Base-by-base conservation (phyloP, 1,140 invertebrate genomes). In the Drosophila kurseongensis region DNA sequence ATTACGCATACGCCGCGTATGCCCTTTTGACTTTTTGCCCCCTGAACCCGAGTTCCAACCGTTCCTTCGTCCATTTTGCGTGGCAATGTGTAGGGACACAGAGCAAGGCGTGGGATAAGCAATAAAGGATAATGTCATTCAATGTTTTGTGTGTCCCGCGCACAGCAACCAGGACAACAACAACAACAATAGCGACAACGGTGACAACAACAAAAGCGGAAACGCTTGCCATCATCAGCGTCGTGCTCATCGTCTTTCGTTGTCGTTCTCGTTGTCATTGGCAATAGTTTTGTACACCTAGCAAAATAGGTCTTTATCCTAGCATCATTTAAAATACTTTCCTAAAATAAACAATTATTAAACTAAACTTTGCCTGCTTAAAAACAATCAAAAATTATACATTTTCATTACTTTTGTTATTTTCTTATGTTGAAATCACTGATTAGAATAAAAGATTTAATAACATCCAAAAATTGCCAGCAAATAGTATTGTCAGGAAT, bases 111-210 rank as follows among this genome's bases (percentile, higher is more conserved):
- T 88, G 76, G 85, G 85, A 89, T 90, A 89, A 89, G 85, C 88
- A 91, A 88, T 91, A 91, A 91, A 91, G 88, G 88, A 88, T 91
- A 91, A 91, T 91, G 88, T 88, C 88, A 91, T 91, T 88, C 88
- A 86, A 88, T 90, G 80, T 78, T 88, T 86, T 86, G 83, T 86
- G 79, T 83, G 83, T 81, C 75, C 63, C 69, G 74, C 75, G 72
- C 29, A 52, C 45, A 61, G 38, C 48, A 71, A 52, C 65, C 66
- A 32, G 51, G 47, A 18, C 62, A 66, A 40, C 61, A 67, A 23
- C 18, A 62, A 35, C 60, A 55, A 40, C 18, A 65, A 58, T 42
- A 29, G 45, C 57, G 32, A 29, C 51, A 68, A 56, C 63, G 45
- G 63, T 56, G 50, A 40, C 67, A 71, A 71, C 67, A 75, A 51